Evolutionary conservation across 1,140 invertebrate species (phyloP), one percentile per base, ranked within the genome.

Genomic region (Dinoponera quadriceps): DNA sequence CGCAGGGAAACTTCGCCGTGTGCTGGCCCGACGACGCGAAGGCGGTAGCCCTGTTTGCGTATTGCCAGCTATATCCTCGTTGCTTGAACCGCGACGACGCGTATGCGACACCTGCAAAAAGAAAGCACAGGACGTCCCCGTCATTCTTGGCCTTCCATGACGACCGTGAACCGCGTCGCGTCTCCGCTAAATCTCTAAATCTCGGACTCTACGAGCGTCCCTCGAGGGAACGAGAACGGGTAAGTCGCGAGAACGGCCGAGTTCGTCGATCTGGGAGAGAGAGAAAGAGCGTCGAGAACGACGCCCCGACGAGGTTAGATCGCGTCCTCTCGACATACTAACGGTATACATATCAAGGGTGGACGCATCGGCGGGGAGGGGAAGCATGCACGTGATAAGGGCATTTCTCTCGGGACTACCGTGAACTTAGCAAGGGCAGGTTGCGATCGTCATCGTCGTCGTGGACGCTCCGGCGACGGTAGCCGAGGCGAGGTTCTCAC

Each of bases 101-200:
- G 22, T 1, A 77, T 27, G 59, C 44, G 9, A 1, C 3, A n/a
- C 63, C 85, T 86, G 85, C 27, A 87, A 87, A 51, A 82, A 73
- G 25, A 86, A 84, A 84, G n/a, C 57, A 77, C 14, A 77, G 29
- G 48, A 63, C 9, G 60, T 55, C 20, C n/a, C 27, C 29, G 13
- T 84, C 63, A 63, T 66, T 29, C 29, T 33, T 4, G 7, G 55
- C 11, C 20, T 33, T 3, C 20, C 60, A 44, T 55, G 0, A 55
- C n/a, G 11, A 54, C 13, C 18, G 54, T 55, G 18, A n/a, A 11
- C 38, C 38, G 38, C 38, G 38, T 44, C 38, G 54, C 20, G 16
- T 54, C 49, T 48, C 18, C 62, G 27, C 25, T 51, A 51, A 75
- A 75, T 75, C 59, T 51, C 73, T 75, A 65, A 54, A 18, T 54